phyloP scores from a whole-genome alignment of 2,888 invertebrate species.

The Cremastinae sp. region DNA sequence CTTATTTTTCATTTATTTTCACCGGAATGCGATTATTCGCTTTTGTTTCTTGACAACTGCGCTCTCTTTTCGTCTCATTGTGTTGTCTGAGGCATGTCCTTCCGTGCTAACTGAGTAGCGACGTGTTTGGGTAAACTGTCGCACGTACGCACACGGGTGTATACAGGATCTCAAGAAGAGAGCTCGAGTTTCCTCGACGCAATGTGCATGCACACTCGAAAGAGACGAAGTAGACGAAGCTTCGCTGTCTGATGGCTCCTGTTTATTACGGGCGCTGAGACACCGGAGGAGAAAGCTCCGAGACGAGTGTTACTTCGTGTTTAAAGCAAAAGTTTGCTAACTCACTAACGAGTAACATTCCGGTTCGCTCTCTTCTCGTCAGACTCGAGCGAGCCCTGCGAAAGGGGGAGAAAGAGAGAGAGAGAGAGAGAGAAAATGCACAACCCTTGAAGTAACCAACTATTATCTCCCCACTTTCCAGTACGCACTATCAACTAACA shows the following conservation, averaged over 20 bases:
- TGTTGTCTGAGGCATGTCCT: slow-evolving; percentile 16
- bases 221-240: background rate
- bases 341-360: slow-evolving; percentile 56
- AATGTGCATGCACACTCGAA: background rate
- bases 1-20: background rate
- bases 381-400: background rate
- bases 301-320: slow-evolving; percentile 28
- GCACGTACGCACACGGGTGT: slow-evolving; percentile 12
- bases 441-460: slow-evolving; percentile 42
- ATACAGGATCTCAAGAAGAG: background rate
- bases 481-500: slow-evolving; percentile 41
- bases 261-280: slow-evolving; percentile 14
- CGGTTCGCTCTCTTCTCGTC: slow-evolving; percentile 16
- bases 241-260: slow-evolving; percentile 3
- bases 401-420: slow-evolving; percentile 24
- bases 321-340: slow-evolving; percentile 53
- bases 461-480: slow-evolving; percentile 35
- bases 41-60: background rate
- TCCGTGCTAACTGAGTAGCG: slow-evolving; percentile 19
- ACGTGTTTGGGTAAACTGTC: slow-evolving; percentile 31
- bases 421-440: slow-evolving; percentile 10
- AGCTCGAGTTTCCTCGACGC: slow-evolving; percentile 25
- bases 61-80: slow-evolving; percentile 4
- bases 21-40: background rate
- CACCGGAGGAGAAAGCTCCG: background rate